A percentile compares a stretch with the other conserved stretches of the same genome.
phyloP scores from a whole-genome alignment of 2,113 vertebrate genomes.

The Macquaria ambigua region DNA sequence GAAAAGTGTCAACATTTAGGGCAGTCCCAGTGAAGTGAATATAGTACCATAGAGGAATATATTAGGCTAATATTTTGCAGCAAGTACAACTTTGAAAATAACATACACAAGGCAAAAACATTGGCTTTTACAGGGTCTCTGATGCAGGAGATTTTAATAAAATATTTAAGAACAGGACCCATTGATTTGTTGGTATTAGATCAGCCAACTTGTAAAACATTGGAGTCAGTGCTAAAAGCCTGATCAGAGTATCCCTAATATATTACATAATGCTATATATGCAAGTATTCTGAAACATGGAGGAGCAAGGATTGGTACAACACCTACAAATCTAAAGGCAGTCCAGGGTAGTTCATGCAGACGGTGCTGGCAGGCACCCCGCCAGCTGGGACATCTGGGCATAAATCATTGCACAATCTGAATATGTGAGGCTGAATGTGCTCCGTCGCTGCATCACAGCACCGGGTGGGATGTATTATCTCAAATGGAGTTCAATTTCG shows the following conservation, averaged over 20 bases:
- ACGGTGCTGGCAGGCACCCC: constrained; percentile 49
- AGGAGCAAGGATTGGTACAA: constrained; percentile 20
- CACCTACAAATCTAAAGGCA: constrained; percentile 54
- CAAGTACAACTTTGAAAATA: background rate
- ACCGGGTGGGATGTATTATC: constrained; percentile 44
- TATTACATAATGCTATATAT: background rate
- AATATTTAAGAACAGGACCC: background rate
- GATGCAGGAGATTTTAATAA: background rate
- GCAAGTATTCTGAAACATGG: background rate
- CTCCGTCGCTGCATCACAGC: constrained; percentile 35
- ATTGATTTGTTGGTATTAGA: background rate
- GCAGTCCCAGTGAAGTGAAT: background rate
- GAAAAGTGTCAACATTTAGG: background rate
- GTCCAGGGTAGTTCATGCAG: constrained; percentile 46
- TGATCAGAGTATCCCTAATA: background rate
- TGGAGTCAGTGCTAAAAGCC: background rate
- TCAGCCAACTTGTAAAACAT: background rate
- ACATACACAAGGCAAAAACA: background rate
- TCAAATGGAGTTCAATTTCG: constrained; percentile 48
- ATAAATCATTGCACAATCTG: constrained; percentile 64
- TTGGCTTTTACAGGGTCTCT: background rate
- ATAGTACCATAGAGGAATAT: background rate
- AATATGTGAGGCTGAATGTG: constrained; percentile 58
- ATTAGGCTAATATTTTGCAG: background rate
- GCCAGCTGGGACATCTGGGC: constrained; percentile 61